Evolutionary conservation across 2,113 vertebrate species (phyloP).

Genomic region (Sander vitreus): DNA sequence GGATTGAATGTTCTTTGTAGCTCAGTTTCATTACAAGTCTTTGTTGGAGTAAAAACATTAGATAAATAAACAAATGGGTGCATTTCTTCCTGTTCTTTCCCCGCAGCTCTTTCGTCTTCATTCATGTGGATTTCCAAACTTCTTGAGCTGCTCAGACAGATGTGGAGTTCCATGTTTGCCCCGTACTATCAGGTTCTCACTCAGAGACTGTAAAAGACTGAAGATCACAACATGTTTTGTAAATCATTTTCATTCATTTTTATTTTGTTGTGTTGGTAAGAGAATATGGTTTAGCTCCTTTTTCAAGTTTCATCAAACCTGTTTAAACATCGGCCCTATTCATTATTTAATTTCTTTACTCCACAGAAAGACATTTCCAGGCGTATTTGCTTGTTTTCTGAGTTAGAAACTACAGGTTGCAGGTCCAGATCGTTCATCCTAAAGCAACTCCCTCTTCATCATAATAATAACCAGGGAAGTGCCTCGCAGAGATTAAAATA

Average conservation of each 20-base stretch:
- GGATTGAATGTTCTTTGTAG: neutral
- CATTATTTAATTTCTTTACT: neutral
- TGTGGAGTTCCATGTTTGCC: slow-evolving; percentile 80
- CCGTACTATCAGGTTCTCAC: slow-evolving; percentile 64
- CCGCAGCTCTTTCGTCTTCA: slow-evolving; percentile 79
- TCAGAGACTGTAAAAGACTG: slow-evolving; percentile 36
- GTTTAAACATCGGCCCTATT: neutral
- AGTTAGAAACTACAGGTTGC: neutral
- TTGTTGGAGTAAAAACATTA: neutral
- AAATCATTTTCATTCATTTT: neutral
- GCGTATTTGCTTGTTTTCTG: neutral
- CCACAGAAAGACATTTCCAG: neutral
- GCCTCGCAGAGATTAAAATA: neutral
- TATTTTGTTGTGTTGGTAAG: neutral
- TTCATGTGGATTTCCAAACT: slow-evolving; percentile 85
- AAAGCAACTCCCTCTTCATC: neutral
- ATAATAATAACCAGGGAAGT: neutral
- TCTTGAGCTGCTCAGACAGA: slow-evolving; percentile 76
- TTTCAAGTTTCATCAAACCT: neutral
- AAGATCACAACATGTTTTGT: neutral
- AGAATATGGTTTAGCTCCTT: neutral
- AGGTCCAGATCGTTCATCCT: neutral
- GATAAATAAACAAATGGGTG: slow-evolving; percentile 6
- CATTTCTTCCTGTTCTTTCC: neutral
- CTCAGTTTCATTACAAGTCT: neutral